Percentiles rank a stretch among this genome's conserved stretches.
Evolutionary conservation across 2,113 vertebrate genomes (phyloP).

Genomic region (Zosterops borbonicus): DNA sequence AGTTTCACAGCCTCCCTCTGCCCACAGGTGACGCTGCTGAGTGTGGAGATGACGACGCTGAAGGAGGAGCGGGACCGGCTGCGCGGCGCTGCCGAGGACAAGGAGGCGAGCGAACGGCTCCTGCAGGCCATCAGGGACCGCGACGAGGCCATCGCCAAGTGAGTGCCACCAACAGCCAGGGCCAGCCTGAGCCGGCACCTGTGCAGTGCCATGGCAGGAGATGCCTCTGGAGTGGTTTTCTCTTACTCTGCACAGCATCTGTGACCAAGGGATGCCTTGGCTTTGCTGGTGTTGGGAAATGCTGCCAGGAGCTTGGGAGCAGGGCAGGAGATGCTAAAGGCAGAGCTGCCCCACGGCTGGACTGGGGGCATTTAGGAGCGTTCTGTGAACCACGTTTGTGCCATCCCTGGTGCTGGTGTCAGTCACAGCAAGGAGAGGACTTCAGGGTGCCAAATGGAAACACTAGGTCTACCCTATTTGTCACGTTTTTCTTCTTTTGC

Average conservation of each 20-base stretch:
- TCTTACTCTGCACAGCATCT: not conserved
- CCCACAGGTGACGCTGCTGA: slow-evolving; percentile 87
- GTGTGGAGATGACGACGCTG: slow-evolving; percentile 87
- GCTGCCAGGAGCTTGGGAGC: not conserved
- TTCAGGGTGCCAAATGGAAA: not conserved
- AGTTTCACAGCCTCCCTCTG: not conserved
- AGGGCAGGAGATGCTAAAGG: not conserved
- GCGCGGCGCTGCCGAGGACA: slow-evolving; percentile 81
- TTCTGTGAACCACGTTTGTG: not conserved
- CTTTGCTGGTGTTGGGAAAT: not conserved
- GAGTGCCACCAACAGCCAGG: not conserved
- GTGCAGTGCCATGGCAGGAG: not conserved
- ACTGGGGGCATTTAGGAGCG: not conserved
- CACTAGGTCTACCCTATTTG: not conserved
- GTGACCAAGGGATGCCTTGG: not conserved
- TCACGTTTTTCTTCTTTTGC: not conserved
- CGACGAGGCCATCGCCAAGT: slow-evolving; percentile 97
- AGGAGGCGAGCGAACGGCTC: slow-evolving; percentile 86
- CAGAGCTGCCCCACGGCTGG: not conserved
- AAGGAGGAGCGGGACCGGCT: slow-evolving; percentile 87
- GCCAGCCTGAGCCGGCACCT: not conserved
- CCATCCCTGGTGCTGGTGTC: not conserved
- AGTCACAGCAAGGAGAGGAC: not conserved
- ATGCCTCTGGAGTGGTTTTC: not conserved
- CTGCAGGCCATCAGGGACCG: slow-evolving; percentile 93